Evolutionary conservation across 1,140 invertebrate species (phyloP), one percentile per base, ranked within the genome.

Genomic region (Alviniconcha marisindica): DNA sequence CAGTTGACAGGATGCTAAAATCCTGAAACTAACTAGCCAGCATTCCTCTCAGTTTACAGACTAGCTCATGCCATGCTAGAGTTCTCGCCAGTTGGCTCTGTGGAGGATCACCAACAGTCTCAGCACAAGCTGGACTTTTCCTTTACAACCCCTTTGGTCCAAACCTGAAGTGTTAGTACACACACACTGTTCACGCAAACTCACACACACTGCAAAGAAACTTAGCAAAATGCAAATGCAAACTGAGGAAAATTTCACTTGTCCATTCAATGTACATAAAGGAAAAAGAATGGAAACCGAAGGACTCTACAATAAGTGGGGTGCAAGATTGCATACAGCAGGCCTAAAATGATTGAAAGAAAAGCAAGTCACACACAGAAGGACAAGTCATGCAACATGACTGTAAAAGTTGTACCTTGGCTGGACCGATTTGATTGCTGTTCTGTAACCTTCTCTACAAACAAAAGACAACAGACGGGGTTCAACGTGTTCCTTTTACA

Each of bases 331-430:
- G 21, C 36, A 71, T 33, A 24, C 24, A 48, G 63, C 63, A 66
- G 63, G 28, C 63, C 63, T 66, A 5, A 28, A 66, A 33, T 0
- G 69, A 40, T 15, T 10, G 36, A 4, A 14, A 3, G 3, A 28
- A 15, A 33, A 71, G 14, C 14, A 40, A 40, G 36, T 10, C n/a
- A 33, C 24, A 71, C 38, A 40, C 10, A 18, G 69, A 71, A 71
- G 36, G 69, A 66, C 28, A 33, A 38, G 69, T 38, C 69, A 71
- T 38, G 69, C 33, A 15, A 40, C 15, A 40, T 71, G 36, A 71
- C 33, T 71, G 0, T 60, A 10, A 60, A 60, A 60, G 56, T 21
- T 71, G 69, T 71, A 71, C 69, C 69, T 71, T 71, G 69, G 36
- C 69, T 71, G 1, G 69, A 71, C 38, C 69, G 69, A 71, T 31